Conservation (phyloP, 1,140 invertebrate genomes). For the Cydia amplana region DNA sequence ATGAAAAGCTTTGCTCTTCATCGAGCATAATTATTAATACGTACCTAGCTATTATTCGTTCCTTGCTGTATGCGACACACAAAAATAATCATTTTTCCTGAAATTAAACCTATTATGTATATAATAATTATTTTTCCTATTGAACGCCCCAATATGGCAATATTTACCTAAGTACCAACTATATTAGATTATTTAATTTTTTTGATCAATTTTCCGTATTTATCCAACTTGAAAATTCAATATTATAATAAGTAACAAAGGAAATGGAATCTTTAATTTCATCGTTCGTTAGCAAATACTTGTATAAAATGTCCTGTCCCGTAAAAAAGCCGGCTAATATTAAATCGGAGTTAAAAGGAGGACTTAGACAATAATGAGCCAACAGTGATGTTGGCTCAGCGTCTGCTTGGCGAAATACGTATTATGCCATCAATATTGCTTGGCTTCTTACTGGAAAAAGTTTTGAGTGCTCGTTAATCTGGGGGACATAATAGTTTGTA, state of each 20-base stretch:
- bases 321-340: slow-evolving; percentile 52
- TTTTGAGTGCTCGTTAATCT: neutral
- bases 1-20: too few species aligned
- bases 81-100: too few species aligned
- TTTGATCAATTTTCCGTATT: neutral
- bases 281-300: slow-evolving; percentile 35
- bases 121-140: too few species aligned
- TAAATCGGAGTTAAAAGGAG: slow-evolving; percentile 53
- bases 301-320: slow-evolving; percentile 41
- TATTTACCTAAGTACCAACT: neutral
- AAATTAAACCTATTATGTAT: too few species aligned
- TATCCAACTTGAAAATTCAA: neutral
- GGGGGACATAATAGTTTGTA: neutral
- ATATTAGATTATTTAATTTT: neutral
- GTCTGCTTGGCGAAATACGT: slow-evolving; percentile 34
- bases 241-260: slow-evolving; percentile 18
- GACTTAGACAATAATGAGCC: slow-evolving; percentile 65
- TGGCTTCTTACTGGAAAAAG: neutral
- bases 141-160: too few species aligned
- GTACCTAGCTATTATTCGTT: too few species aligned
- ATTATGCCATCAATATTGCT: slow-evolving; percentile 24
- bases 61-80: too few species aligned
- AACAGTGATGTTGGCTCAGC: slow-evolving; percentile 56
- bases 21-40: too few species aligned
- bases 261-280: slow-evolving; percentile 32